Evolutionary conservation across 23 tunicate genomes (phyloP).

Genomic region (Clavelina lepadiformis): DNA sequence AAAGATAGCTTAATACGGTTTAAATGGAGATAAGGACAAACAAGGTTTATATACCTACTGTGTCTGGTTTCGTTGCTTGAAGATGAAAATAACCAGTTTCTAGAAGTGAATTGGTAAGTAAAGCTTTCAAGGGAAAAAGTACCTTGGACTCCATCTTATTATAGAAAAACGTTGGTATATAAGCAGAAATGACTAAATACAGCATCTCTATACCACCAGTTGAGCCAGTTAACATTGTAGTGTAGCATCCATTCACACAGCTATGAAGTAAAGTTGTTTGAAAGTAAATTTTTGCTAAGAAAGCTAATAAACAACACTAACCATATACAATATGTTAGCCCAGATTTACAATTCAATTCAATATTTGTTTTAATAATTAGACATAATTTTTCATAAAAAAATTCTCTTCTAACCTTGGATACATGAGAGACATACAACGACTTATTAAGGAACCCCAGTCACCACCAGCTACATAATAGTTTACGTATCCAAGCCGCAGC

Average conservation of each 20-base stretch:
- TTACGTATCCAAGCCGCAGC: conserved; percentile 71
- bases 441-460: conserved; percentile 83
- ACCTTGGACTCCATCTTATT: conserved; percentile 6
- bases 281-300: neutral
- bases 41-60: conserved; percentile 63
- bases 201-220: conserved; percentile 1
- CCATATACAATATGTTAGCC: neutral
- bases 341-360: neutral
- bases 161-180: conserved; percentile 52
- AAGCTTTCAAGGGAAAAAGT: conserved; percentile 45
- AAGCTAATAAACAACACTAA: neutral
- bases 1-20: no score
- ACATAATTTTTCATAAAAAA: neutral
- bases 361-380: neutral
- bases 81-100: conserved; percentile 88
- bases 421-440: conserved; percentile 46
- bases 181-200: conserved; percentile 24
- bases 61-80: conserved; percentile 91
- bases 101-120: conserved; percentile 1
- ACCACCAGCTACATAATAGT: conserved; percentile 80
- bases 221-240: conserved; percentile 23
- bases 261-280: conserved; percentile 6
- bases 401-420: conserved; percentile 53
- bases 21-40: no score
- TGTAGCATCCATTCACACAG: conserved; percentile 63